Percentiles rank a stretch among this genome's conserved stretches.
phyloP scores from a whole-genome alignment of 2,113 vertebrate genomes.

The Chloroceryle aenea region DNA sequence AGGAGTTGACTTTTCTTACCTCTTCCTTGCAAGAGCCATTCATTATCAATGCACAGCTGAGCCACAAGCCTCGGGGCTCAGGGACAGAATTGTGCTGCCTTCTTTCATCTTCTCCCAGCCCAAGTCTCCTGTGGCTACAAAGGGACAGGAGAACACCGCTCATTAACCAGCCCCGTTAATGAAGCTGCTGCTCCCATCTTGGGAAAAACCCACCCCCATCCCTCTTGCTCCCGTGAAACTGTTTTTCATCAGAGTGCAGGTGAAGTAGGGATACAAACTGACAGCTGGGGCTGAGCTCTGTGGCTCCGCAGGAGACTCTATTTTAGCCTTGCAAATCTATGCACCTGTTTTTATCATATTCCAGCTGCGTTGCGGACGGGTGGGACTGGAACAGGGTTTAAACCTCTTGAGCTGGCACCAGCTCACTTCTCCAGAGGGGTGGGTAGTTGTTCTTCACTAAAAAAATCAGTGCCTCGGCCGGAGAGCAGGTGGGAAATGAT shows the following conservation, averaged over 20 bases:
- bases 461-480: background rate
- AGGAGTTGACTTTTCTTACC: background rate
- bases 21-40: background rate
- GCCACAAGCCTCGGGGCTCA: background rate
- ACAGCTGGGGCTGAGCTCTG: background rate
- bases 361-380: background rate
- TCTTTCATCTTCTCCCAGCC: background rate
- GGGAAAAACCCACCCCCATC: background rate
- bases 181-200: background rate
- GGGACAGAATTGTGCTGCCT: background rate
- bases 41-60: background rate
- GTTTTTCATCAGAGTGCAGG: background rate
- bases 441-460: background rate
- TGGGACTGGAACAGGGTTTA: background rate
- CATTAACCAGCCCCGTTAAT: background rate
- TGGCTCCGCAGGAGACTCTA: background rate
- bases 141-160: background rate
- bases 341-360: background rate
- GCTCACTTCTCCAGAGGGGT: rapidly evolving
- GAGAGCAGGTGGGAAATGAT: background rate
- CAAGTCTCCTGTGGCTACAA: background rate
- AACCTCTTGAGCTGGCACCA: background rate
- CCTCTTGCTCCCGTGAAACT: background rate
- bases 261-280: rapidly evolving
- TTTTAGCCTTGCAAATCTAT: background rate